Conservation (phyloP, 2,797 vertebrate species). For the Tachyglossus aculeatus region DNA sequence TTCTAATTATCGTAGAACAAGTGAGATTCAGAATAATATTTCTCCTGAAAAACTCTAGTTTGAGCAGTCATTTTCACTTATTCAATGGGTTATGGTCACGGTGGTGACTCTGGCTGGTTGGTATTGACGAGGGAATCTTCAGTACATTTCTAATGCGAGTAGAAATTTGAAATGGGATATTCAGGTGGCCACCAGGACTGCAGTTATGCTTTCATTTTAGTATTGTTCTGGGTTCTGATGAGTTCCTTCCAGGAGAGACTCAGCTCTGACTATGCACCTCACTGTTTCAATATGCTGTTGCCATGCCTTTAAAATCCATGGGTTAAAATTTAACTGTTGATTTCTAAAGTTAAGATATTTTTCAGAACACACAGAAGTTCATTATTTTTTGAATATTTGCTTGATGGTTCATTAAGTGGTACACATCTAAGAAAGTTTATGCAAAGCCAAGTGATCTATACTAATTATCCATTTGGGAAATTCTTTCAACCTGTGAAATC, state of each 20-base stretch:
- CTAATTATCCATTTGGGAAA: too few species aligned
- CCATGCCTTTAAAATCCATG: not conserved
- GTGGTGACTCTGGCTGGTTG: too few species aligned
- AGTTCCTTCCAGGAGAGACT: not conserved
- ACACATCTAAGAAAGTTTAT: too few species aligned
- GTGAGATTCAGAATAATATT: too few species aligned
- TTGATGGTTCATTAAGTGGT: not conserved
- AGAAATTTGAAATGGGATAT: not conserved
- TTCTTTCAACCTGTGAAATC: too few species aligned
- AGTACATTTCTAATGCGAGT: not conserved
- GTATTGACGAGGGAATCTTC: too few species aligned
- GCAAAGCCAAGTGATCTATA: too few species aligned
- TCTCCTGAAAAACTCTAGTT: too few species aligned
- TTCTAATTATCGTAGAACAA: too few species aligned
- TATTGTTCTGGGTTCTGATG: not conserved
- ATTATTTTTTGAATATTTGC: not conserved
- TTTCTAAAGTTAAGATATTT: not conserved
- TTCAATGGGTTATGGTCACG: too few species aligned
- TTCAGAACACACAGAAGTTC: not conserved
- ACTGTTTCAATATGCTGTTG: not conserved
- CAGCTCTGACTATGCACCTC: not conserved
- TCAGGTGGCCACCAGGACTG: too few species aligned
- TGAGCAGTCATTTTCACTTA: too few species aligned
- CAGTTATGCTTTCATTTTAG: not conserved
- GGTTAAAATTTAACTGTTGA: not conserved